Percentiles rank a stretch among this genome's conserved stretches.
Conservation (phyloP, 1,140 invertebrate genomes). For the Zeugodacus cucurbitae region DNA sequence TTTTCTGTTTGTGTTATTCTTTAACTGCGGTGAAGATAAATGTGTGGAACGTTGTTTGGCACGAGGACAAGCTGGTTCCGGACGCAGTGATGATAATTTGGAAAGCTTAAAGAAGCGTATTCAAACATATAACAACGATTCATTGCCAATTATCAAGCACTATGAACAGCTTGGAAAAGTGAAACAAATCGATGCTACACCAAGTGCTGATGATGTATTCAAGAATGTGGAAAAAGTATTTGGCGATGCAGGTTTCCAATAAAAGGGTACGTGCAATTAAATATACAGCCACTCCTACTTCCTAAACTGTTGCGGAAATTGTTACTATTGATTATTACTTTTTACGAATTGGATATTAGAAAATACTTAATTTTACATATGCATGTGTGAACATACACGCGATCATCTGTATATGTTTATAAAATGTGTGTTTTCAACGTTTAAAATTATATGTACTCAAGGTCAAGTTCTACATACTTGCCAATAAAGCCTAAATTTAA, state of each 20-base stretch:
- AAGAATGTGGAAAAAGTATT: conserved; percentile 62
- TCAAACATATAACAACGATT: conserved; percentile 88
- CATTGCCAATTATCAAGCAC: conserved; percentile 93
- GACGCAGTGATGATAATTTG: conserved; percentile 93
- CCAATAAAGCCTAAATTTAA: not conserved
- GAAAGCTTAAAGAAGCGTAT: conserved; percentile 93
- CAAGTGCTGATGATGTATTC: conserved; percentile 78
- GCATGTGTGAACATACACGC: not conserved
- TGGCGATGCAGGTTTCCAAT: conserved; percentile 52
- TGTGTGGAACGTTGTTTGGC: conserved; percentile 87
- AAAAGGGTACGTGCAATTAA: not conserved
- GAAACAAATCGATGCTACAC: conserved; percentile 79
- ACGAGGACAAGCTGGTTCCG: conserved; percentile 88
- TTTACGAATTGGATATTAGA: not conserved
- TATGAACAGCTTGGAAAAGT: conserved; percentile 83
- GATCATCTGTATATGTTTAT: not conserved
- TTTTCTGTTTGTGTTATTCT: conserved; percentile 91
- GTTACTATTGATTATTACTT: not conserved
- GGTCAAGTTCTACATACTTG: not conserved
- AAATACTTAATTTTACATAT: not conserved
- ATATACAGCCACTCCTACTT: not conserved
- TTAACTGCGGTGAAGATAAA: conserved; percentile 88
- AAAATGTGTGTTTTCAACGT: not conserved
- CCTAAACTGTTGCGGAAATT: not conserved
- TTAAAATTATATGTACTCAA: not conserved